Evolutionary conservation across 1,140 invertebrate genomes (phyloP), one percentile per base, ranked within the genome.

Genomic region (Macrobrachium rosenbergii): DNA sequence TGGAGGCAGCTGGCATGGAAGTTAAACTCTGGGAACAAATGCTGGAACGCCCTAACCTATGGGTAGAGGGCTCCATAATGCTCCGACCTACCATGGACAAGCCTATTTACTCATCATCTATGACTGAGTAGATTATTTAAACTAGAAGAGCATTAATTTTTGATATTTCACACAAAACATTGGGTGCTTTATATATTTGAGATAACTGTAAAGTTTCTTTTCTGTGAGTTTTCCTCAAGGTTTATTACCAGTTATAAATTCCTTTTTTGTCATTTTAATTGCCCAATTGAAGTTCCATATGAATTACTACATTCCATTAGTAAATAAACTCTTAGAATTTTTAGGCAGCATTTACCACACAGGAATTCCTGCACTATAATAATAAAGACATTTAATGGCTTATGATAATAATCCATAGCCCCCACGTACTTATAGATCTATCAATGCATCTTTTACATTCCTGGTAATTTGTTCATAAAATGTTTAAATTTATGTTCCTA

Each of bases 1-100:
- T 98, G 96, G 97, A 99, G 92, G 96, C 97, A 63, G 94, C 94
- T 37, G 97, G 96, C 21, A 97, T 97, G 90, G 98, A 99, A 93
- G 93, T 96, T 17, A 94, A 95, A 0, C 92, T 99, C 0, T 99
- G 98, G 98, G 96, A 98, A 91, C 95, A 95, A 75, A 99, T 99
- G 97, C 92, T 98, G 90, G 96, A 98, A 89, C 93, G 96, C 60
- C 97, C 97, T 21, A 98, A 98, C 91, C 96, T 97, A 91, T 99
- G 98, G 98, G 97, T 99, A 12, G 97, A 99, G 92, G 97, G 97
- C 76, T 96, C 95, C 82, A 92, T 99, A 23, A 94, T 95, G 0
- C 93, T 99, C n/a, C 93, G 97, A 90, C 94, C 97, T 72, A 95
- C 95, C 87, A 93, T 97, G 80, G 90, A 90, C 43, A 88, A 88